phyloP scores from a whole-genome alignment of 1,140 invertebrate genomes.

The Drosophila auraria region DNA sequence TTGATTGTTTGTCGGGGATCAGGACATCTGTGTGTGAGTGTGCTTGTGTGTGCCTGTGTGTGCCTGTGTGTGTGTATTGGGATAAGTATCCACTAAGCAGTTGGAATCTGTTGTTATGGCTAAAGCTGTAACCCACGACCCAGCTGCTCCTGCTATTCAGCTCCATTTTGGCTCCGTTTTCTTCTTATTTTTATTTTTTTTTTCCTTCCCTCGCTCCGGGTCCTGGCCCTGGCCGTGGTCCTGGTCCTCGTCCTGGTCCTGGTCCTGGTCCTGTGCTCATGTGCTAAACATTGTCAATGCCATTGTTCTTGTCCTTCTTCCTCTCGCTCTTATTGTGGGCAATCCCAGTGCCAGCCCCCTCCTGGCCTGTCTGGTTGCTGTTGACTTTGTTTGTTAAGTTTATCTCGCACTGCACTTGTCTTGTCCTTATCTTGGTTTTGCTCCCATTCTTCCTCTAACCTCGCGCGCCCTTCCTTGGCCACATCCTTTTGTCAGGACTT shows the following conservation, averaged over 20 bases:
- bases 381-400: slow-evolving; percentile 73
- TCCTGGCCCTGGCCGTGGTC: not conserved
- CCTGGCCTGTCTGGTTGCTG: slow-evolving; percentile 55
- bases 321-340: slow-evolving; percentile 7
- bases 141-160: slow-evolving; percentile 21
- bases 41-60: not conserved
- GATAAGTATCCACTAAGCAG: slow-evolving; percentile 81
- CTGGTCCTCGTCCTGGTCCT: slow-evolving; percentile 2
- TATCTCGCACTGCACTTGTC: slow-evolving; percentile 76
- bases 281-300: slow-evolving; percentile 55
- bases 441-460: slow-evolving; percentile 4
- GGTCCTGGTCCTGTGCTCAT: slow-evolving; percentile 12
- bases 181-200: slow-evolving; percentile 10
- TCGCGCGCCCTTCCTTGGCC: not conserved
- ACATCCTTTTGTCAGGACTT: slow-evolving; percentile 49
- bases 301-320: slow-evolving; percentile 39
- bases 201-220: not conserved
- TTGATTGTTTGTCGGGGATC: slow-evolving; percentile 45
- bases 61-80: slow-evolving; percentile 9
- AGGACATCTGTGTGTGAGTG: not conserved
- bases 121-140: slow-evolving; percentile 62
- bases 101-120: slow-evolving; percentile 76
- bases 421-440: slow-evolving; percentile 53
- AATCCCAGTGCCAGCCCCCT: not conserved
- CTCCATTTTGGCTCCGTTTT: slow-evolving; percentile 12